Base-by-base conservation (phyloP, 2,797 vertebrate species). In the Ataeniobius toweri region DNA sequence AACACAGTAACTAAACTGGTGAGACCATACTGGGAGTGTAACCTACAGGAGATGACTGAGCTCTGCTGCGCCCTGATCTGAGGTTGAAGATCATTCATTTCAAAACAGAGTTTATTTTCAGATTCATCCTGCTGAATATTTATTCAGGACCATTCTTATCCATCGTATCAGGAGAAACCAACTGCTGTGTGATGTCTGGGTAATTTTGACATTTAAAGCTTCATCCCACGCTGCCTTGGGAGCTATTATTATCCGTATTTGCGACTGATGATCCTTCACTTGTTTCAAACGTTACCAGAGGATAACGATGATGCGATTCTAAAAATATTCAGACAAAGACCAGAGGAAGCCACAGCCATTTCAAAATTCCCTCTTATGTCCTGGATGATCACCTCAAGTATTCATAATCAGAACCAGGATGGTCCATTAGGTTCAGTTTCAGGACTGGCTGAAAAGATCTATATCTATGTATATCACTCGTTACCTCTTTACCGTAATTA, bases 381-480 rank as follows among this genome's bases (percentile, higher is more conserved):
- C 61, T 77, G 81, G 68, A 73, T 77, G 51, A 77, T 76, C 63
- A 4, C 9, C 56, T 76, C 74, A 56, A 50, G 51, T 68, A 46
- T 71, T 82, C 65, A 63, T 83, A 73, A 79, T 81, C 65, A 50
- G 51, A 20, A 48, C 41, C 6, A 48, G 53, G 68, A 75, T 69
- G 74, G 78, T 77, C 82, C 63, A 68, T 44, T 28, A 6, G 59
- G 68, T 75, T 78, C 31, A 13, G 76, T 89, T 88, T 71, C 76
- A 83, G 67, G 20, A 14, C 41, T 7, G 12, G 28, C 36, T 46
- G 12, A 69, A n/a, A 56, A 79, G 74, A 87, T 71, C 53, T 13
- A 28, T 79, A 74, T 83, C 55, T 50, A n/a, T 79, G 74, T 20
- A 53, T 24, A 67, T 71, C 80, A 55, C 74, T 36, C 2, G 41